Conservation (phyloP, 2,888 invertebrate species). For the Oeneis ivallda region DNA sequence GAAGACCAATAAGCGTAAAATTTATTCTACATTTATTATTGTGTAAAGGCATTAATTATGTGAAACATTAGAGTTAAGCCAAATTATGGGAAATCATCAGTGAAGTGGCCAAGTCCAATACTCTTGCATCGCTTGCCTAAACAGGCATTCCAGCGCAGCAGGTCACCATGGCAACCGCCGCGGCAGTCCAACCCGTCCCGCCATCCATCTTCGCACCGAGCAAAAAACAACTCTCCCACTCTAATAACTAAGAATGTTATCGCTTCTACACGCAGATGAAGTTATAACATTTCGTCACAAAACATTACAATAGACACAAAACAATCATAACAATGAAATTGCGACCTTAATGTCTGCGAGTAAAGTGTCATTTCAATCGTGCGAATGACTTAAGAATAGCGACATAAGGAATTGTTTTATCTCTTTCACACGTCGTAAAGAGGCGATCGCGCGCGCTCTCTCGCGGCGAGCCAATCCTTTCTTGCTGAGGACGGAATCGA, state of each 20-base stretch:
- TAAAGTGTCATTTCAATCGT: slow-evolving; percentile 74
- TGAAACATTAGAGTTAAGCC: slow-evolving; percentile 47
- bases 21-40: not conserved
- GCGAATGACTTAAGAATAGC: slow-evolving; percentile 77
- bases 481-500: slow-evolving; percentile 73
- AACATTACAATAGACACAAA: slow-evolving; percentile 70
- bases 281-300: slow-evolving; percentile 77
- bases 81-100: slow-evolving; percentile 62
- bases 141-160: slow-evolving; percentile 69
- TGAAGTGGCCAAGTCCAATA: slow-evolving; percentile 63
- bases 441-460: slow-evolving; percentile 66
- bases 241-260: slow-evolving; percentile 58
- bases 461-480: slow-evolving; percentile 65
- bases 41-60: not conserved
- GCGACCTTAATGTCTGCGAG: slow-evolving; percentile 72
- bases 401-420: slow-evolving; percentile 80
- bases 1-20: not conserved
- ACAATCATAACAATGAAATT: slow-evolving; percentile 75
- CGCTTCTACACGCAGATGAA: slow-evolving; percentile 65
- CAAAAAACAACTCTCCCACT: slow-evolving; percentile 70
- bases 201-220: slow-evolving; percentile 51
- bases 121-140: slow-evolving; percentile 47
- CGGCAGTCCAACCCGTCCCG: slow-evolving; percentile 54
- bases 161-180: slow-evolving; percentile 82
- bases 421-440: slow-evolving; percentile 79